Evolutionary conservation across 2,888 invertebrate genomes (phyloP).

Genomic region (Lamellibrachia satsuma): DNA sequence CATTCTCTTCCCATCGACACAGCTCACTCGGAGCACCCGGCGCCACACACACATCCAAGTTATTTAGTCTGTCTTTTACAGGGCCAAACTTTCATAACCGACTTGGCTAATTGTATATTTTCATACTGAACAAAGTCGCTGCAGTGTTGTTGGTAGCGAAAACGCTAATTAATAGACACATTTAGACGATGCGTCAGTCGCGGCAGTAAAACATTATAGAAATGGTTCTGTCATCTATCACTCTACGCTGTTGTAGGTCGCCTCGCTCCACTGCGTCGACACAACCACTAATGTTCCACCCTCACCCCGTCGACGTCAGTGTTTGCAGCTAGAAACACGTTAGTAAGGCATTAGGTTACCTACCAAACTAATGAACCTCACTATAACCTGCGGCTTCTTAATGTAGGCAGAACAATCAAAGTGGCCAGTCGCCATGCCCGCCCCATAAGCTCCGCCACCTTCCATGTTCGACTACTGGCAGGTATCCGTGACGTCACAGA

Average conservation of each 20-base stretch:
- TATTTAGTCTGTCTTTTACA: background rate
- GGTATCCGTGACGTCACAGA: background rate
- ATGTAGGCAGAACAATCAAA: conserved; percentile 88
- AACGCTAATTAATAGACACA: background rate
- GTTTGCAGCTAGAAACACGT: background rate
- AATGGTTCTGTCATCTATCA: background rate
- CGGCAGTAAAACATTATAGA: background rate
- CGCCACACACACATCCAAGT: background rate
- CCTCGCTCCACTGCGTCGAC: background rate
- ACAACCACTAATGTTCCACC: background rate
- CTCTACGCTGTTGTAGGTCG: background rate
- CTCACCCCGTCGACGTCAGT: background rate
- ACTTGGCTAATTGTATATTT: too few species aligned
- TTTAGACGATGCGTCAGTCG: background rate
- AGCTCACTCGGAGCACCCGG: background rate
- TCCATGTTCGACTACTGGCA: conserved; percentile 46
- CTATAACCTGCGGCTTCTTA: conserved; percentile 92
- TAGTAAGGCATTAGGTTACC: background rate
- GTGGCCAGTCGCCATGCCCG: conserved; percentile 92
- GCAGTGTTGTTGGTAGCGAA: background rate
- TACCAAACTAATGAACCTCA: conserved; percentile 75
- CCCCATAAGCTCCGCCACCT: conserved; percentile 88
- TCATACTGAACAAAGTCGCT: too few species aligned
- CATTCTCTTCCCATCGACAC: background rate
- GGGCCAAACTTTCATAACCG: background rate